Conservation (phyloP, 2,113 vertebrate genomes). For the Axis porcinus region DNA sequence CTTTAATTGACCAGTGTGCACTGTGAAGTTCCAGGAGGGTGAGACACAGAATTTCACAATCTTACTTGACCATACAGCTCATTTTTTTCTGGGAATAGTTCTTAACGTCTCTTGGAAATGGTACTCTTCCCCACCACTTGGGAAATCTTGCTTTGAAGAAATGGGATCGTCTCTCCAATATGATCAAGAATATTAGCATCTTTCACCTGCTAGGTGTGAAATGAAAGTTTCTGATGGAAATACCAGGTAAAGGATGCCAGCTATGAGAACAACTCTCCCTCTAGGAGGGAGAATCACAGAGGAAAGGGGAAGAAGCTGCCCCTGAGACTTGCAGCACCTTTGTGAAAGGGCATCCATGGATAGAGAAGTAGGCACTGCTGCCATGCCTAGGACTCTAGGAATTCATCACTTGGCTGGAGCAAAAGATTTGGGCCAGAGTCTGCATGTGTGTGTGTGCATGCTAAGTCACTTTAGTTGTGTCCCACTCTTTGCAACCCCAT, state of each 20-base stretch:
- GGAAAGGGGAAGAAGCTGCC: no score
- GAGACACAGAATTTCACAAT: background rate
- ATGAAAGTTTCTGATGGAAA: background rate
- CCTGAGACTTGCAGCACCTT: background rate
- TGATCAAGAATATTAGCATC: background rate
- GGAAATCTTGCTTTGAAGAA: background rate
- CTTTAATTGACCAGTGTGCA: background rate
- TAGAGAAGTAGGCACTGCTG: background rate
- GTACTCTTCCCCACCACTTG: background rate
- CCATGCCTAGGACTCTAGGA: background rate
- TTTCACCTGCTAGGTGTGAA: background rate
- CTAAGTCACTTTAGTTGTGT: background rate
- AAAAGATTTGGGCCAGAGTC: background rate
- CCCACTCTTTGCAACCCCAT: background rate
- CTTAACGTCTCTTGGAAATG: background rate
- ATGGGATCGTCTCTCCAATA: background rate
- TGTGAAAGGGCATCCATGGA: no score
- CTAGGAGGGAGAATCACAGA: background rate
- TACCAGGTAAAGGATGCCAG: background rate
- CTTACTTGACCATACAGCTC: background rate
- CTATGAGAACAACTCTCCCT: background rate
- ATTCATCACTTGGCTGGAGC: background rate
- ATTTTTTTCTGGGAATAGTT: background rate
- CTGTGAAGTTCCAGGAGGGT: background rate
- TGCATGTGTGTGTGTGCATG: background rate